These are phyloP conservation scores for Bos javanicus DNA, from an alignment of 2,113 vertebrate species.

Conservation along the genomic window DNA sequence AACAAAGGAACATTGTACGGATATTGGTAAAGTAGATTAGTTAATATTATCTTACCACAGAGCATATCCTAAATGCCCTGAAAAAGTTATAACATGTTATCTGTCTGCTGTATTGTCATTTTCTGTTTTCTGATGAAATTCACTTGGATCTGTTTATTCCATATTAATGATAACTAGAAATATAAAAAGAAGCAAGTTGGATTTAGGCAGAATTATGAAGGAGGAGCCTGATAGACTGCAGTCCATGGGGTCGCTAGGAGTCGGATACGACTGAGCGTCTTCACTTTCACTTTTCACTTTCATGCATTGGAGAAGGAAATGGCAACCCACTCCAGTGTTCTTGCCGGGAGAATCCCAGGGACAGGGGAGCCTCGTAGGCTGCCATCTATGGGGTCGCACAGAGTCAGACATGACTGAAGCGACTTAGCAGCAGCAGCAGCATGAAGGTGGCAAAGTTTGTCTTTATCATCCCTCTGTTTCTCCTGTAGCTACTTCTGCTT, in stretches of 20 bases:
- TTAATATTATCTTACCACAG: neutral
- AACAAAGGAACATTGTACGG: neutral
- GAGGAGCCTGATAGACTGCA: too few relatives aligned
- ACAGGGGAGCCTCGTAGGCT: too few relatives aligned
- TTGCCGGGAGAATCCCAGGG: too few relatives aligned
- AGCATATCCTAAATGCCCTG: neutral
- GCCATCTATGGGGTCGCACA: too few relatives aligned
- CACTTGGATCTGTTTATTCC: neutral
- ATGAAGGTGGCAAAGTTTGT: neutral
- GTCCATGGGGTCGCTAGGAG: too few relatives aligned
- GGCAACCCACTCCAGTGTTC: too few relatives aligned
- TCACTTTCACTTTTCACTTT: too few relatives aligned
- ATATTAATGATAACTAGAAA: neutral
- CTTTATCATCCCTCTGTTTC: neutral
- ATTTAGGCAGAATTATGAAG: neutral
- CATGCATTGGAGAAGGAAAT: too few relatives aligned
- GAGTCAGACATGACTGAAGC: too few relatives aligned
- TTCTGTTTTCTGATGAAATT: slow-evolving; percentile 8
- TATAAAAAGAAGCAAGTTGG: neutral
- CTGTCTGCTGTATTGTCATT: neutral
- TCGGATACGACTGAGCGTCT: too few relatives aligned
- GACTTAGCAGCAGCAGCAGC: too few relatives aligned
- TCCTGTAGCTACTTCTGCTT: neutral
- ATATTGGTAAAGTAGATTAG: neutral
- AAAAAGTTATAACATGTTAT: neutral